Percentiles rank a stretch among this genome's conserved stretches.
phyloP scores from a whole-genome alignment of 1,140 invertebrate genomes.

The Plectus sambesii region DNA sequence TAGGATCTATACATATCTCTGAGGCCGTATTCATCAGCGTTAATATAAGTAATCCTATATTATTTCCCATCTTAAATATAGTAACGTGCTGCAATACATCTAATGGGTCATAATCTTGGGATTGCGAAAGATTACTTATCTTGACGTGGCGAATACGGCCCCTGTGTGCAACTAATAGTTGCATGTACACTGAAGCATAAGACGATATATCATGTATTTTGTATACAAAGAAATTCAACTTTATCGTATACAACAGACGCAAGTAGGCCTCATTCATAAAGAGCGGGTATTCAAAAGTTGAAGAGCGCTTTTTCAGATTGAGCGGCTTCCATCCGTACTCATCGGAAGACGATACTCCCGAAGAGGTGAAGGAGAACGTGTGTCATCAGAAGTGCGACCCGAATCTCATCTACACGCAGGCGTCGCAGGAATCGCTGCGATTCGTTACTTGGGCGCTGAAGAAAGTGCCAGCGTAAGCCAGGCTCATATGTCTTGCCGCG shows the following conservation, averaged over 20 bases:
- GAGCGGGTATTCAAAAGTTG: not conserved
- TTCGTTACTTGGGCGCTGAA: constrained; percentile 92
- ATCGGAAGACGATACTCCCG: constrained; percentile 57
- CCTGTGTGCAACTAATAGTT: not conserved
- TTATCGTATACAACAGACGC: not conserved
- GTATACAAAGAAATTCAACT: constrained; percentile 11
- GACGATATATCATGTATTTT: constrained; percentile 3
- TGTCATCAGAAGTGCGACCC: constrained; percentile 82
- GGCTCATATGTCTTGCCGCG: constrained; percentile 1
- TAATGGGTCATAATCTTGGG: too few species aligned
- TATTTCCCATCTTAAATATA: too few species aligned
- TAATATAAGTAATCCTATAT: too few species aligned
- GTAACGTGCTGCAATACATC: too few species aligned
- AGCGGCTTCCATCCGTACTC: constrained; percentile 84
- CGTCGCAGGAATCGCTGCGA: constrained; percentile 79
- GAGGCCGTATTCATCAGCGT: too few species aligned
- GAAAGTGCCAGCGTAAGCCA: constrained; percentile 49
- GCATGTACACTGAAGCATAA: constrained; percentile 7
- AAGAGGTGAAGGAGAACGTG: constrained; percentile 80
- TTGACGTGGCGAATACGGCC: too few species aligned
- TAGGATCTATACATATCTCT: too few species aligned
- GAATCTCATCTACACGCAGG: constrained; percentile 81
- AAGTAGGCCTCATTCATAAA: not conserved
- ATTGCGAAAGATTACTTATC: too few species aligned
- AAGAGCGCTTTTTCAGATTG: constrained; percentile 50